Evolutionary conservation across 1,140 invertebrate genomes (phyloP), one percentile per base, ranked within the genome.

Genomic region (Drosophila oshimai): DNA sequence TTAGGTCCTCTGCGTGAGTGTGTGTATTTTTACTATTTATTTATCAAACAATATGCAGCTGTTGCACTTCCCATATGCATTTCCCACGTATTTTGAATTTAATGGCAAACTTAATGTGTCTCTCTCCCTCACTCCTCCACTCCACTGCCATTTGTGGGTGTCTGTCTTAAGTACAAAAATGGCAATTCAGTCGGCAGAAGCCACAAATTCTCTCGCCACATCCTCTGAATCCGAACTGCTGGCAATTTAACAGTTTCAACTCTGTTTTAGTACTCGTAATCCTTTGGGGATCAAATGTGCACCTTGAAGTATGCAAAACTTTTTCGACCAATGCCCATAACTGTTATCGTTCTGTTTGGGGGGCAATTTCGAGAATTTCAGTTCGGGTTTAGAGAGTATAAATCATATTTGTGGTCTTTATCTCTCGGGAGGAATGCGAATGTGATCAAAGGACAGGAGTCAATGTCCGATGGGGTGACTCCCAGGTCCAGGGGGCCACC

Each of bases 11-110:
- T 44, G 22, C 41, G 41, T 44, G 41, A 26, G 41, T 44, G 22
- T 44, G 41, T 44, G 41, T 44, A 44, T 44, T 44, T 44, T 44
- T 44, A 47, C 55, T 65, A 74, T 79, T 79, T 79, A 79, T 80
- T 79, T 74, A 79, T 79, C 74, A 78, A 77, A 77, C 75, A 77
- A 72, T 58, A 65, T 80, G 75, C 64, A 79, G 57, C 70, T 80
- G 76, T 65, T 79, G 69, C 76, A 79, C 78, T 79, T 78, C 70
- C 75, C 74, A 78, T 70, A 78, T 64, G 70, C 62, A 62, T 76
- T 76, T 61, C 33, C 46, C 47, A 73, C 51, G 51, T 77, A 62
- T 81, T 67, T 58, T 60, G 36, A 58, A 53, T 73, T 61, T 68
- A 57, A 72, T 76, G 60, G 50, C 55, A 54, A 77, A 69, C 72